A percentile compares a stretch with the other conserved stretches of the same genome.
These are phyloP conservation scores for Aphis craccivora DNA, from an alignment of 1,140 invertebrate species.

Conservation along the genomic window DNA sequence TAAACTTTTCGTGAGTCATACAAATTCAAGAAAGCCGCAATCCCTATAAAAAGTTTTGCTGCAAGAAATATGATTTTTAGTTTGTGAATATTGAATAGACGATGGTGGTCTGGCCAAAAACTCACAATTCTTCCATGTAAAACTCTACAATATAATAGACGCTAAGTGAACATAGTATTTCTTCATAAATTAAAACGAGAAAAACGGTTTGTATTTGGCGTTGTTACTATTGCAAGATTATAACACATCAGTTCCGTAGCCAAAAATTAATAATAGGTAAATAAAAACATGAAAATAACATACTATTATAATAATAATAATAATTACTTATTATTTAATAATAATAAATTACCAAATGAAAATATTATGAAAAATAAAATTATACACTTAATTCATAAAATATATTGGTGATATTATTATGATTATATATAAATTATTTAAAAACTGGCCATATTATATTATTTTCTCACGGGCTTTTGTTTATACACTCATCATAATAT, in stretches of 20 bases:
- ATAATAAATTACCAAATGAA: neutral
- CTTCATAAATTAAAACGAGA: neutral
- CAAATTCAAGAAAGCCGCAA: neutral
- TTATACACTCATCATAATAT: too few species aligned
- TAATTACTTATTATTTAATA: too few species aligned
- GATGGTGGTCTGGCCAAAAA: neutral
- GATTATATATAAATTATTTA: too few species aligned
- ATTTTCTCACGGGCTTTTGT: neutral
- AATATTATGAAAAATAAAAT: neutral
- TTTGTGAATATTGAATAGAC: conserved; percentile 4
- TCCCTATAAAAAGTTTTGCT: neutral
- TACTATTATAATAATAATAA: too few species aligned
- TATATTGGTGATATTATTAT: too few species aligned
- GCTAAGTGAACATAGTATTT: neutral
- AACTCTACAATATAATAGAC: neutral
- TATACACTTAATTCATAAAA: neutral
- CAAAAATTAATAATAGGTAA: neutral
- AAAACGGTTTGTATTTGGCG: neutral
- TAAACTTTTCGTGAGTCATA: neutral
- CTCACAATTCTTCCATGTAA: neutral
- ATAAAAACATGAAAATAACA: neutral
- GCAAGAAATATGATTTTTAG: neutral
- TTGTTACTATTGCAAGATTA: neutral
- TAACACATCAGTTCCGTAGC: neutral
- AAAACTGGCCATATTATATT: neutral